Percentiles rank a stretch among this genome's conserved stretches.
These are phyloP conservation scores for Drosophila kepulauana DNA, from an alignment of 1,140 invertebrate species.

Conservation along the genomic window DNA sequence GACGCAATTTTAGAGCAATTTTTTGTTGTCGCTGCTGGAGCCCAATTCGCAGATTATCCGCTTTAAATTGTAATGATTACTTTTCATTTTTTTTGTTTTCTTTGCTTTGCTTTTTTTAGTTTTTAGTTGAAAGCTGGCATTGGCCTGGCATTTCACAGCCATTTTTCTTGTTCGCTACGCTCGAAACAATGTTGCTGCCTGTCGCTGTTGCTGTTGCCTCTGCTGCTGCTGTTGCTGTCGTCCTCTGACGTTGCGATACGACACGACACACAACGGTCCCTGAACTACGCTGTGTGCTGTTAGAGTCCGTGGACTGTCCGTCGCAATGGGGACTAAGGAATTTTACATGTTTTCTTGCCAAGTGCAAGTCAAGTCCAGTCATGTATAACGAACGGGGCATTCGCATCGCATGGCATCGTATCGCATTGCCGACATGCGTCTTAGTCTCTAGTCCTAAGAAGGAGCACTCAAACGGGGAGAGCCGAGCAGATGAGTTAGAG, in stretches of 20 bases:
- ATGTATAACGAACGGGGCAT: slow-evolving; percentile 64
- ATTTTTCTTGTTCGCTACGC: slow-evolving; percentile 78
- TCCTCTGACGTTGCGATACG: neutral
- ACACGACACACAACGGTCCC: neutral
- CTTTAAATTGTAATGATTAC: slow-evolving; percentile 84
- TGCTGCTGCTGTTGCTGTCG: slow-evolving; percentile 47
- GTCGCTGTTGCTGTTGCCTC: slow-evolving; percentile 39
- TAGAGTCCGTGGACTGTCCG: slow-evolving; percentile 30
- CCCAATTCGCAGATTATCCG: slow-evolving; percentile 76
- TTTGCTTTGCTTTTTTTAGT: slow-evolving; percentile 7
- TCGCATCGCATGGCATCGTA: slow-evolving; percentile 53
- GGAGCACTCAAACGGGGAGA: neutral
- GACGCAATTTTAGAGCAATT: slow-evolving; percentile 59
- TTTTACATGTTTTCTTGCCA: slow-evolving; percentile 83
- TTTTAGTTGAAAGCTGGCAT: slow-evolving; percentile 44
- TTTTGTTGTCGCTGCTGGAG: slow-evolving; percentile 56
- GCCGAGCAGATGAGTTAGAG: neutral
- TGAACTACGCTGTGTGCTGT: slow-evolving; percentile 29
- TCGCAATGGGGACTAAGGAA: slow-evolving; percentile 65
- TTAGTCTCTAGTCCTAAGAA: slow-evolving; percentile 70
- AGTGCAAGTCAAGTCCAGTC: slow-evolving; percentile 82
- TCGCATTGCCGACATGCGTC: slow-evolving; percentile 81
- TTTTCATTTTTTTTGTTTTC: slow-evolving; percentile 52
- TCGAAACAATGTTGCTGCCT: slow-evolving; percentile 77
- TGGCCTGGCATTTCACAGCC: slow-evolving; percentile 76